Evolutionary conservation across 2,888 invertebrate genomes (phyloP), one percentile per base, ranked within the genome.

Genomic region (Conchocele bisecta): DNA sequence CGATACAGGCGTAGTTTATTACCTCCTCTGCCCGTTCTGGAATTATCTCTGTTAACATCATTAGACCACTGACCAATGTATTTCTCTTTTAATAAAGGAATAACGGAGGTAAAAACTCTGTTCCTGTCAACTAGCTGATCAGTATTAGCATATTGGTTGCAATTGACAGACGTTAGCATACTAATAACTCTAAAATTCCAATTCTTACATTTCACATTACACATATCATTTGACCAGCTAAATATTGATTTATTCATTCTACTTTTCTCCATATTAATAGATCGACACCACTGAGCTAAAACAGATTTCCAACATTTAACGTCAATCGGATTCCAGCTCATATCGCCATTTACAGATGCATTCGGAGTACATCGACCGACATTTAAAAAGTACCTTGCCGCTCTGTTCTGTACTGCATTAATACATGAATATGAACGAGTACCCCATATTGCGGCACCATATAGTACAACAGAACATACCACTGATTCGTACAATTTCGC

Each of bases 391-490:
- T 61, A 54, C n/a, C n/a, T n/a, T n/a, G n/a, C n/a, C n/a, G 66
- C 58, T 31, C 29, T 39, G 26, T 53, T 35, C 24, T 66, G 51
- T 13, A 66, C 42, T 29, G 33, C 33, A 28, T 58, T 51, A 1
- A 58, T 37, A 3, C 37, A 3, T 13, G 50, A 51, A 33, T 28
- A 58, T 1, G 35, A 42, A 28, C 44, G 44, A 31, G 22, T 26
- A 5, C 50, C 71, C 60, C 60, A 71, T 26, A 71, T 50, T 7
- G 65, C 46, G 0, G 65, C 59, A 1, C 50, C 65, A 54, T 60
- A 71, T 20, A 24, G 22, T 22, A 60, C 61, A 7, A 56, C 37
- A 22, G 58, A 63, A n/a, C 1, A 15, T 9, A 72, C 66, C 11
- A 26, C 15, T 9, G 44, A 15, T 13, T 67, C n/a, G 20, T 42